Base-by-base conservation (phyloP, 2,797 vertebrate species). In the Potorous gilbertii region DNA sequence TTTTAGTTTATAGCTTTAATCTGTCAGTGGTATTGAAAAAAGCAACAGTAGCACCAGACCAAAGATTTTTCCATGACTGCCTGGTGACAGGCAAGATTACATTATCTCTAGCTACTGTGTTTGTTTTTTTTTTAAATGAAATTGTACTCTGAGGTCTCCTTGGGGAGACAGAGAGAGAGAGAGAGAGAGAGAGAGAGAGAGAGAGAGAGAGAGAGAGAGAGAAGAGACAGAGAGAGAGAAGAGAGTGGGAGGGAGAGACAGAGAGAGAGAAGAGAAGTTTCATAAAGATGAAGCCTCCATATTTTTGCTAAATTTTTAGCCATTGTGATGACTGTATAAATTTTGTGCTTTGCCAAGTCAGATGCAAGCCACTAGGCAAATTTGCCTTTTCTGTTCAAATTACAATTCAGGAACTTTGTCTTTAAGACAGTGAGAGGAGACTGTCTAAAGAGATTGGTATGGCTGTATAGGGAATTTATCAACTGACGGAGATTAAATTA, bases 1-100 rank as follows among this genome's bases (percentile, higher is more conserved):
- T 55, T 0, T 91, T 94, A 52, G 21, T 52, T 95, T 56, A 87
- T 87, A 90, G 91, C 87, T 94, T 54, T 95, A n/a, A 56, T 54
- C 96, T 92, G 13, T 27, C 87, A 57, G 55, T 91, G 91, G 6
- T 28, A 18, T 56, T 29, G 18, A 74, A 46, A 34, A 57, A 5
- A 54, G 27, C 18, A 59, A 27, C 81, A 54, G 46, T 66, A 89
- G 50, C 40, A 55, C 90, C 56, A 52, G 21, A 21, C 56, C 94
- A 57, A 93, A 12, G 5, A 6, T 27, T 81, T 50, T 62, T 56
- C 31, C 54, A 1, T 1, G 10, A 28, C 40, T 87, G 24, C 27
- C n/a, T 6, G 11, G 52, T 90, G 74, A 94, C 74, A 87, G 74
- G 40, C 74, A 91, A 16, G 91, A 92, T 54, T 52, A 40, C 16